Percentiles rank a stretch among this genome's conserved stretches.
Evolutionary conservation across 1,140 invertebrate genomes (phyloP).

Genomic region (Drosophila pandora): DNA sequence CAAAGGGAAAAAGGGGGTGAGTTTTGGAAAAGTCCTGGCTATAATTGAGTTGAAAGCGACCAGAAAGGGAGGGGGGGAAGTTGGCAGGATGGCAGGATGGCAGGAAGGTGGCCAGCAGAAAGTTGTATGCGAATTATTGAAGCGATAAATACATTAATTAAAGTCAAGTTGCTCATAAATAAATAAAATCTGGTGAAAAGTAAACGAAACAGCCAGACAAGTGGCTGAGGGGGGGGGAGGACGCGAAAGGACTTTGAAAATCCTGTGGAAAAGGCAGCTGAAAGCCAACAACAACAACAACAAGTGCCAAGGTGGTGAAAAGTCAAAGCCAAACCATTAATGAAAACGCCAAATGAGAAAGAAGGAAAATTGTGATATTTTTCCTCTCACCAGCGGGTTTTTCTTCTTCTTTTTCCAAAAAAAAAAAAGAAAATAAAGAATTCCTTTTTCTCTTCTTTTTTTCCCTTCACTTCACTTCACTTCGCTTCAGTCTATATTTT

Average conservation of each 20-base stretch:
- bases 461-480: not conserved
- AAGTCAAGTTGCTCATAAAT: conserved; percentile 79
- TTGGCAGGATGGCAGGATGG: not conserved
- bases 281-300: conserved; percentile 3
- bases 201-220: conserved; percentile 39
- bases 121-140: conserved; percentile 75
- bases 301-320: conserved; percentile 21
- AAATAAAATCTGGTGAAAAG: conserved; percentile 67
- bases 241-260: not conserved
- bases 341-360: conserved; percentile 30
- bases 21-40: conserved; percentile 8
- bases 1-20: not conserved
- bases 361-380: conserved; percentile 14
- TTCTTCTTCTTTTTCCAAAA: not conserved
- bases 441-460: not conserved
- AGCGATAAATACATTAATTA: conserved; percentile 82
- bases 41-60: conserved; percentile 43
- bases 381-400: not conserved
- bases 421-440: not conserved
- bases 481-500: no score
- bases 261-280: not conserved
- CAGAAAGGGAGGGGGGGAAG: not conserved
- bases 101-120: conserved; percentile 19
- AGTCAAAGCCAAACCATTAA: conserved; percentile 43
- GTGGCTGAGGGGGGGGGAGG: not conserved